A percentile compares a stretch with the other conserved stretches of the same genome.
Evolutionary conservation across 2,797 vertebrate genomes (phyloP).

Genomic region (Cryptoblepharus egeriae): DNA sequence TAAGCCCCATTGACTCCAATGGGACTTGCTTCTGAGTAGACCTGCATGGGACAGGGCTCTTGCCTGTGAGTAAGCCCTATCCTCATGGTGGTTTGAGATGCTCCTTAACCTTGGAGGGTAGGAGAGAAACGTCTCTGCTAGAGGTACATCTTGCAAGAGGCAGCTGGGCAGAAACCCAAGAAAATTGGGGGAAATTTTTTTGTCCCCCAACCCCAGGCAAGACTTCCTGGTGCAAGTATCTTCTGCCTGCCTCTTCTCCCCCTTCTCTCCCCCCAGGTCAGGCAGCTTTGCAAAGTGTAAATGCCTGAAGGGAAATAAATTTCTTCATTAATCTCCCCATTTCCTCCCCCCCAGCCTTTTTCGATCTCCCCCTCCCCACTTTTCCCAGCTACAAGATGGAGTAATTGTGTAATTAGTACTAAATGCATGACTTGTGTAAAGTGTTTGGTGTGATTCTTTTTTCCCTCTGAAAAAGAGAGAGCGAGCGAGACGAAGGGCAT

Average conservation of each 20-base stretch:
- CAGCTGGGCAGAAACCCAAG: not conserved
- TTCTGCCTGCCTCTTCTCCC: not conserved
- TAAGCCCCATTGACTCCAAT: no score
- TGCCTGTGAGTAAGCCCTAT: no score
- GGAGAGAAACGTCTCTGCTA: not conserved
- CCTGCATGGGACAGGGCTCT: no score
- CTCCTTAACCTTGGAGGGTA: not conserved
- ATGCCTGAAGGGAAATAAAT: not conserved
- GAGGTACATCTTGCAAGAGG: not conserved
- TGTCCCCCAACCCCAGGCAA: not conserved
- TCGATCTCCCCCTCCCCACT: slow-evolving; percentile 15
- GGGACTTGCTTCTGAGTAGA: no score
- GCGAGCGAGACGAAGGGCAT: slow-evolving; percentile 59
- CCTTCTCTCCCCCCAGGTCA: not conserved
- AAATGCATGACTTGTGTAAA: slow-evolving; percentile 61
- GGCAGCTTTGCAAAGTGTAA: not conserved
- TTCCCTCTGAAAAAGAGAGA: slow-evolving; percentile 42
- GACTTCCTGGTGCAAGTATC: not conserved
- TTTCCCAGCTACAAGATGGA: slow-evolving; percentile 36
- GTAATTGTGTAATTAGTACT: slow-evolving; percentile 74
- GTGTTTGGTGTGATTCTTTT: slow-evolving; percentile 4
- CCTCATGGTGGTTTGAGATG: no score
- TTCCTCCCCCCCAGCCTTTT: slow-evolving; percentile 28
- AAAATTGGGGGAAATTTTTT: not conserved
- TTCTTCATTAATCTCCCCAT: not conserved